These are phyloP conservation scores for Chrysaora quinquecirrha DNA, from an alignment of 30 jellyfish, hydroid and myxozoan species.

Conservation along the genomic window DNA sequence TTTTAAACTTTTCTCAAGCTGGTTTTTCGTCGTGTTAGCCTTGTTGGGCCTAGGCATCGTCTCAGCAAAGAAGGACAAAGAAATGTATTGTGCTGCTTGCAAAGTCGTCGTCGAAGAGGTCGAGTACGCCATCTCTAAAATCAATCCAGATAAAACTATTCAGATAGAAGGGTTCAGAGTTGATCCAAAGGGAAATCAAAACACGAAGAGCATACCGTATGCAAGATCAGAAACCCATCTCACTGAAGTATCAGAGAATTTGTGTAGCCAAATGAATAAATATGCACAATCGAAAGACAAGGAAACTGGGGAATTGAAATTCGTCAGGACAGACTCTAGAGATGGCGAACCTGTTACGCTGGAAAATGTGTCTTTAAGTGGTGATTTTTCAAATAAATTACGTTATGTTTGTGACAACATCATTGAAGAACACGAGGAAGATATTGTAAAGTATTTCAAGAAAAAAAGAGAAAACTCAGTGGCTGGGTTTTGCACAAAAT, in stretches of 20 bases:
- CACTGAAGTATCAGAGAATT: slow-evolving; percentile 75
- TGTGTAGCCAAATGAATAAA: slow-evolving; percentile 80
- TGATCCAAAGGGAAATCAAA: slow-evolving; percentile 93
- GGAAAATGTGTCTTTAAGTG: slow-evolving; percentile 90
- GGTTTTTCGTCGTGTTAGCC: too few relatives aligned
- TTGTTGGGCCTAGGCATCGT: slow-evolving; percentile 1
- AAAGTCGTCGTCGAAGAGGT: slow-evolving; percentile 78
- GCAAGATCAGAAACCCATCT: slow-evolving; percentile 91
- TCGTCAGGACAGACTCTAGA: slow-evolving; percentile 84
- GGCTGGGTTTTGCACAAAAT: slow-evolving; percentile 35
- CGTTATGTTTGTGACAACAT: slow-evolving; percentile 76
- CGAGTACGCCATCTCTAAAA: slow-evolving; percentile 76
- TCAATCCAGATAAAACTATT: slow-evolving; percentile 78
- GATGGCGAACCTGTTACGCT: slow-evolving; percentile 78
- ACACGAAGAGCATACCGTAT: slow-evolving; percentile 51
- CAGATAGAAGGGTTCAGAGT: slow-evolving; percentile 89
- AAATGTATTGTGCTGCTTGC: slow-evolving; percentile 78
- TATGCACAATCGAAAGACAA: slow-evolving; percentile 83
- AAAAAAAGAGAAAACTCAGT: slow-evolving; percentile 30
- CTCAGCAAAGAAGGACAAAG: slow-evolving; percentile 13
- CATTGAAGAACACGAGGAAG: slow-evolving; percentile 94
- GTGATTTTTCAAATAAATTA: slow-evolving; percentile 71
- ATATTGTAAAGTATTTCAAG: slow-evolving; percentile 69
- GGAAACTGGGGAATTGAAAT: slow-evolving; percentile 53
- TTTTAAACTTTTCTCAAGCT: too few relatives aligned